Evolutionary conservation across 2,888 invertebrate species (phyloP), one percentile per base, ranked within the genome.

Genomic region (Dromius quadrimaculatus): DNA sequence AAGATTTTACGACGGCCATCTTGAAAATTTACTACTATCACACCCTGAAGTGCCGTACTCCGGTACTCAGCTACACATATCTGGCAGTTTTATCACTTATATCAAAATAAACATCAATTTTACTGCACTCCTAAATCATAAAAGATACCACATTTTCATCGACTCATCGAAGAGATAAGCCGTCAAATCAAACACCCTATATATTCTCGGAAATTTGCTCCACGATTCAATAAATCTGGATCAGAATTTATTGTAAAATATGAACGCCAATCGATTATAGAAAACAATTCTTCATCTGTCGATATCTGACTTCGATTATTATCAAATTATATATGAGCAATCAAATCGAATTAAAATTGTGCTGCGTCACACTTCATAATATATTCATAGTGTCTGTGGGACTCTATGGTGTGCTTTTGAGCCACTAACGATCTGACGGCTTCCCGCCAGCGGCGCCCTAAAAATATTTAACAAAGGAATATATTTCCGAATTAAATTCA

Each of bases 251-350:
- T n/a, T n/a, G 36, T 22, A 57, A 68, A 68, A 62, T 23, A 23
- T 23, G 41, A 62, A n/a, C n/a, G n/a, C n/a, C 23, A 62, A 68
- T 68, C 68, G 68, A 68, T 68, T 68, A 68, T 68, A 59, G 59
- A 68, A 68, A 68, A 68, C 68, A 68, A 75, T 76, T 74, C 74
- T 74, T 72, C 74, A 75, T 72, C 76, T 76, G 77, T 76, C 77
- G 62, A 71, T 72, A 75, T 74, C 73, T 45, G 23, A 66, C 71
- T 61, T 71, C 74, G 76, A 76, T 76, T 72, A 78, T 79, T 78
- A 79, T 79, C 78, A 78, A 79, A 79, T 79, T 79, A 78, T 77
- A 78, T 76, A 76, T 77, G 77, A 79, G 78, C 77, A 79, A 78
- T 79, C 78, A 78, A 78, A 78, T 78, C 78, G 76, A 79, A 79